Conservation (phyloP, 2,888 invertebrate species). For the Eueremaeus valkanovi region DNA sequence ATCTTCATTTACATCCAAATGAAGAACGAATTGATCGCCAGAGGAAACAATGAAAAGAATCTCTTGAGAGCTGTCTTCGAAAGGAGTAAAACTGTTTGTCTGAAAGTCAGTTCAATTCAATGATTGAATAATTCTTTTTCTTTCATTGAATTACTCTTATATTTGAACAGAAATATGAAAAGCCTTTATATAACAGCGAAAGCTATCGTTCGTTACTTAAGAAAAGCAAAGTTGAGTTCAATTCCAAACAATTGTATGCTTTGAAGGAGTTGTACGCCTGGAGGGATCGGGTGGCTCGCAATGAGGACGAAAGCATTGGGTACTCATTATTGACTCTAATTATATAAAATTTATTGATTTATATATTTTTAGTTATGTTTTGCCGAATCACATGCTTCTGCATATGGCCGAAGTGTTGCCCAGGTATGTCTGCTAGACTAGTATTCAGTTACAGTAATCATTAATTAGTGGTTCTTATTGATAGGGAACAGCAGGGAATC, state of each 20-base stretch:
- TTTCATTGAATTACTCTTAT: too few relatives aligned
- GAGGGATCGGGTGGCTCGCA: conserved; percentile 78
- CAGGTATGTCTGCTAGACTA: conserved; percentile 49
- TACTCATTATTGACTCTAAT: conserved; percentile 52
- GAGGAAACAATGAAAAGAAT: conserved; percentile 61
- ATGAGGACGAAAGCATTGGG: conserved; percentile 84
- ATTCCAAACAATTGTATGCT: conserved; percentile 77
- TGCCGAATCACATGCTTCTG: conserved; percentile 93
- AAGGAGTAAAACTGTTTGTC: conserved; percentile 69
- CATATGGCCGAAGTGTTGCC: conserved; percentile 82
- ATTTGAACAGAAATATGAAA: conserved; percentile 55
- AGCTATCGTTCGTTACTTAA: conserved; percentile 71
- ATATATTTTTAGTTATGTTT: conserved; percentile 65
- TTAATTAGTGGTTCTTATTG: too few relatives aligned
- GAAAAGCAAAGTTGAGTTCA: conserved; percentile 73
- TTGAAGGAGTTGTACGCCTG: conserved; percentile 75
- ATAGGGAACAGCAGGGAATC: conserved; percentile 82
- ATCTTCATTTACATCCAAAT: conserved; percentile 79
- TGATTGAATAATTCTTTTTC: too few relatives aligned
- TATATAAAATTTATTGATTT: not conserved
- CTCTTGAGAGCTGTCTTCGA: conserved; percentile 67
- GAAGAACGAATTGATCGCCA: conserved; percentile 67
- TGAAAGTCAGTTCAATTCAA: conserved; percentile 56
- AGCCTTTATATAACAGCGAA: conserved; percentile 65
- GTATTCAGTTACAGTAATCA: not conserved